phyloP scores from a whole-genome alignment of 92 coral and sea anemone genomes.

The Palythoa caribaeorum region DNA sequence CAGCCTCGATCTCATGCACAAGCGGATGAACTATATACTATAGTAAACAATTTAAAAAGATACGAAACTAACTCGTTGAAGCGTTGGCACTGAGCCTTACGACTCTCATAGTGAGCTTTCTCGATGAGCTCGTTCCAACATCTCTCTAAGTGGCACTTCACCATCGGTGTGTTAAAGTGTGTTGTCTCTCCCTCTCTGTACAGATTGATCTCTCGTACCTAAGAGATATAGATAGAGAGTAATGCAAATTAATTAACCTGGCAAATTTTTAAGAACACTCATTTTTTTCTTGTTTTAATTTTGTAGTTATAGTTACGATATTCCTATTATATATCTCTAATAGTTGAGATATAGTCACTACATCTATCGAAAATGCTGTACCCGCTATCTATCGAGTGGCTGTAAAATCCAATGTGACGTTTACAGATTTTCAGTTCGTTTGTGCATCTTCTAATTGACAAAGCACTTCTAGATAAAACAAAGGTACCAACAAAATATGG shows the following conservation, averaged over 20 bases:
- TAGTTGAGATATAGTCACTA: too few species aligned
- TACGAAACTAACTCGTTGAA: slow-evolving; percentile 71
- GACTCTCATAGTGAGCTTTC: slow-evolving; percentile 74
- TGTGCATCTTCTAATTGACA: too few species aligned
- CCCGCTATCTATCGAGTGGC: too few species aligned
- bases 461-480: too few species aligned
- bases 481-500: too few species aligned
- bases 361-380: too few species aligned
- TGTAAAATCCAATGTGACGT: too few species aligned
- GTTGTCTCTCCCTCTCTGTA: slow-evolving; percentile 87
- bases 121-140: slow-evolving; percentile 80
- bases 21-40: background rate
- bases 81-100: slow-evolving; percentile 62
- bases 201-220: slow-evolving; percentile 87
- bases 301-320: too few species aligned
- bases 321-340: too few species aligned
- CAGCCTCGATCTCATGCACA: too few species aligned
- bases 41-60: background rate
- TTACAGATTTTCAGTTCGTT: too few species aligned
- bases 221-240: background rate
- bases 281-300: too few species aligned
- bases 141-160: slow-evolving; percentile 72
- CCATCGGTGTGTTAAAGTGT: slow-evolving; percentile 70
- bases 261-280: background rate
- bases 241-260: background rate